phyloP scores from a whole-genome alignment of 1,140 invertebrate genomes.

The Cheumatopsyche charites region DNA sequence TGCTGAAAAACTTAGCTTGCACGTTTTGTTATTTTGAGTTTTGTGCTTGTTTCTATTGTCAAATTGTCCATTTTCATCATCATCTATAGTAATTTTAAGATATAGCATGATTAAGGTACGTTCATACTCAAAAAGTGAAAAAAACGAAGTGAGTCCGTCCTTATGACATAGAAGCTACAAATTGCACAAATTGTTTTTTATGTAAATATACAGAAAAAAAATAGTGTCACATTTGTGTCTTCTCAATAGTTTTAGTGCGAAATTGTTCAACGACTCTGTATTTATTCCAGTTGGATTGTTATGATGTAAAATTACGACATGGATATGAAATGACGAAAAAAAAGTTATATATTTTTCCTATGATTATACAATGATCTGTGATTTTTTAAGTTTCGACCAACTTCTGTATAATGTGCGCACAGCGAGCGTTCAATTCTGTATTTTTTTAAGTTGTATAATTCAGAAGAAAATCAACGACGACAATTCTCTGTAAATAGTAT shows the following conservation, averaged over 20 bases:
- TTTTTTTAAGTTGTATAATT: slow-evolving; percentile 12
- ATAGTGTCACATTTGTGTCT: too few relatives aligned
- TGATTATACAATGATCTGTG: slow-evolving; percentile 28
- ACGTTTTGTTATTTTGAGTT: slow-evolving; percentile 13
- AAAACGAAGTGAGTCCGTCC: too few relatives aligned
- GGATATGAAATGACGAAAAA: not conserved
- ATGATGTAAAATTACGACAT: too few relatives aligned
- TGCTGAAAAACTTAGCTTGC: slow-evolving; percentile 13
- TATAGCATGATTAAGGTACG: too few relatives aligned
- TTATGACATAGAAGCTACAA: too few relatives aligned
- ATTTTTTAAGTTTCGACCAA: slow-evolving; percentile 24
- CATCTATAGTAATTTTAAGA: slow-evolving; percentile 2
- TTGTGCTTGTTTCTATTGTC: not conserved
- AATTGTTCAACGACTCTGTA: too few relatives aligned
- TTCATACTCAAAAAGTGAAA: too few relatives aligned
- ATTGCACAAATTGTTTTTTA: too few relatives aligned
- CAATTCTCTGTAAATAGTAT: too few relatives aligned
- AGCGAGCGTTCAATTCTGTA: not conserved
- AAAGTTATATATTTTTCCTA: slow-evolving; percentile 18
- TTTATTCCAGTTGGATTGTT: too few relatives aligned
- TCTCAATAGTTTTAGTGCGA: too few relatives aligned
- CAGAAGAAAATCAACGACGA: slow-evolving; percentile 19
- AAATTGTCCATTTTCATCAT: slow-evolving; percentile 14
- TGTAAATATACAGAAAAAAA: too few relatives aligned
- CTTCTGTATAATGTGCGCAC: not conserved